Percentiles rank a stretch among this genome's conserved stretches.
Conservation (phyloP, 2,888 invertebrate species). For the Opisthograptis luteolata region DNA sequence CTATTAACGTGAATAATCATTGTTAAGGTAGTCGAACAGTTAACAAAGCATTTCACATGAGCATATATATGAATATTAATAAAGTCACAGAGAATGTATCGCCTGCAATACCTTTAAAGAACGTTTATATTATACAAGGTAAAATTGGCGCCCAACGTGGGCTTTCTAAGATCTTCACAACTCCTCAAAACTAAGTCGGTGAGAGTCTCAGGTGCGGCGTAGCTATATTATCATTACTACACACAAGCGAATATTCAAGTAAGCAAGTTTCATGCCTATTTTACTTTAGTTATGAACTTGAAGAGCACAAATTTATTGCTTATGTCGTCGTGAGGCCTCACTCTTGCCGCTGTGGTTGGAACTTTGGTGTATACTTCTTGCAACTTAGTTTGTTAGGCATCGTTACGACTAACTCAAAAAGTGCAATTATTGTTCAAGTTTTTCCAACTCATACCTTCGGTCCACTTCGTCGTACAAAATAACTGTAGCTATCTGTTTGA, state of each 20-base stretch:
- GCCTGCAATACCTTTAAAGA: slow-evolving; percentile 66
- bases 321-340: slow-evolving; percentile 42
- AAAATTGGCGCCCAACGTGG: slow-evolving; percentile 65
- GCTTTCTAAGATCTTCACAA: slow-evolving; percentile 49
- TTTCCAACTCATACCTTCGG: slow-evolving; percentile 12
- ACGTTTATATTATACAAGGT: slow-evolving; percentile 57
- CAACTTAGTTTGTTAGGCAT: slow-evolving; percentile 28
- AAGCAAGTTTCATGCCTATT: slow-evolving; percentile 68
- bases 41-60: not conserved
- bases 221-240: slow-evolving; percentile 67
- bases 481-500: not conserved
- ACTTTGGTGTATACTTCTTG: slow-evolving; percentile 47
- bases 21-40: not conserved
- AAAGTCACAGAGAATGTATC: not conserved
- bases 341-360: slow-evolving; percentile 44
- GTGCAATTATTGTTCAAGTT: slow-evolving; percentile 31
- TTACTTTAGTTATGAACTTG: slow-evolving; percentile 61
- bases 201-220: slow-evolving; percentile 70
- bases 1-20: slow-evolving; percentile 1
- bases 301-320: slow-evolving; percentile 53
- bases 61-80: too few relatives aligned
- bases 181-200: slow-evolving; percentile 55
- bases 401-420: slow-evolving; percentile 30
- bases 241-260: slow-evolving; percentile 66
- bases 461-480: not conserved